These are phyloP conservation scores for Cyphomyrus discorhynchus DNA, from an alignment of 2,113 vertebrate genomes.

Conservation along the genomic window DNA sequence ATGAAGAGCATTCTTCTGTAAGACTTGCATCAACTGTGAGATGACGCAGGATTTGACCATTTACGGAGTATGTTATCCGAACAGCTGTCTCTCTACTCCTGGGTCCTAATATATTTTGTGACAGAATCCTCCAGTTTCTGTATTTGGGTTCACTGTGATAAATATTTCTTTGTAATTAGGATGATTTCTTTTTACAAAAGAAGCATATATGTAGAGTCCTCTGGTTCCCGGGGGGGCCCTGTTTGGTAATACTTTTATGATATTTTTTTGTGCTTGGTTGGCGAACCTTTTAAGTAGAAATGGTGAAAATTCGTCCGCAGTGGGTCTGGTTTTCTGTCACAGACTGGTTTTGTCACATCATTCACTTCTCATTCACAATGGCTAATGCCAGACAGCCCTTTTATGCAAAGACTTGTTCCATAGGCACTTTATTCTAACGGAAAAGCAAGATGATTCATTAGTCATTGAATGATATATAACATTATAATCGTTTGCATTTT, in stretches of 20 bases:
- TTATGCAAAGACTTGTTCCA: background rate
- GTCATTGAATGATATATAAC: background rate
- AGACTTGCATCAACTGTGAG: background rate
- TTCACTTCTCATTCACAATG: background rate
- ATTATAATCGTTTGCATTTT: background rate
- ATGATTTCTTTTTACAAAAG: background rate
- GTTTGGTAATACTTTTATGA: background rate
- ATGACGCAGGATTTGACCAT: background rate
- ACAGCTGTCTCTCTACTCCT: background rate
- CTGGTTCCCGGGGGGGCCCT: background rate
- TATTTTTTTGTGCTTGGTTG: background rate
- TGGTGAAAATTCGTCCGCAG: background rate
- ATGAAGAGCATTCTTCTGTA: background rate
- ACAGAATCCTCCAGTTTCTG: background rate
- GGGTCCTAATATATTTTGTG: background rate
- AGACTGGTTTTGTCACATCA: background rate
- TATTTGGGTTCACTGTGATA: background rate
- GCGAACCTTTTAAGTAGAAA: background rate
- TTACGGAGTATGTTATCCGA: background rate
- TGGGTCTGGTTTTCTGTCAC: background rate
- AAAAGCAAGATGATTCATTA: constrained; percentile 1
- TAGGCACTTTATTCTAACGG: background rate
- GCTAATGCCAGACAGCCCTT: background rate
- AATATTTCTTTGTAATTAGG: background rate
- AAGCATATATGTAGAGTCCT: background rate